A percentile compares a stretch with the other conserved stretches of the same genome.
These are phyloP conservation scores for Drosophila antonietae DNA, from an alignment of 2,888 invertebrate species.

Conservation along the genomic window DNA sequence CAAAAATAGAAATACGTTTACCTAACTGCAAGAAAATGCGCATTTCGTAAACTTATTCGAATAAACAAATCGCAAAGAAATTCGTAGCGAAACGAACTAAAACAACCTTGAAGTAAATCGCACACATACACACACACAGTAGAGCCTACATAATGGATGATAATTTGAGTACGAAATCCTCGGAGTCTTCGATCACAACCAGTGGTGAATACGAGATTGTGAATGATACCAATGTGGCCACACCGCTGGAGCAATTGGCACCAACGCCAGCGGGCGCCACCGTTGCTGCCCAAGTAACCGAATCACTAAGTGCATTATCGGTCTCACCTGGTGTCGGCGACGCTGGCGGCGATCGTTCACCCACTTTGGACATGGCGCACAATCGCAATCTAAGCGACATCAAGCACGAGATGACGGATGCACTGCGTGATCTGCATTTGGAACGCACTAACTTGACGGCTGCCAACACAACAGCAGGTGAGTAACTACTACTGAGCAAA, in stretches of 20 bases:
- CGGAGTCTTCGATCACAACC: constrained; percentile 89
- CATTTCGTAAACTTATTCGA: constrained; percentile 43
- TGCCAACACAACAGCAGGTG: constrained; percentile 37
- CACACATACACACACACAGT: constrained; percentile 13
- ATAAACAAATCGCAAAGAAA: constrained; percentile 26
- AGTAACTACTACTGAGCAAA: constrained; percentile 31
- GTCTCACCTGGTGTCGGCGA: constrained; percentile 43
- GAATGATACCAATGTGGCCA: constrained; percentile 84
- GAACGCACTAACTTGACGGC: constrained; percentile 46
- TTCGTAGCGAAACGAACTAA: constrained; percentile 34
- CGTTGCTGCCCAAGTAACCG: constrained; percentile 44
- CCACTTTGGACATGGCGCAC: constrained; percentile 87
- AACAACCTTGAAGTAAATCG: constrained; percentile 58
- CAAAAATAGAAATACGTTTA: constrained; percentile 41
- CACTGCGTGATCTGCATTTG: constrained; percentile 83
- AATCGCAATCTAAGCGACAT: constrained; percentile 88
- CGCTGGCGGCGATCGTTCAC: constrained; percentile 83
- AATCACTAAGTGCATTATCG: constrained; percentile 53
- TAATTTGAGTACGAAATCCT: constrained; percentile 88
- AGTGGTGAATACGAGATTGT: constrained; percentile 90
- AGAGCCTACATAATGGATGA: constrained; percentile 86
- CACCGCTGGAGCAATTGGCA: constrained; percentile 77
- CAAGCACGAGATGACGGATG: constrained; percentile 87
- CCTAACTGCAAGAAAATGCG: constrained; percentile 59
- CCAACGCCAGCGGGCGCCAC: constrained; percentile 19